Evolutionary conservation across 30 jellyfish, hydroid and myxozoan genomes (phyloP), one percentile per base, ranked within the genome.

Genomic region (Nemopilema nomurai): DNA sequence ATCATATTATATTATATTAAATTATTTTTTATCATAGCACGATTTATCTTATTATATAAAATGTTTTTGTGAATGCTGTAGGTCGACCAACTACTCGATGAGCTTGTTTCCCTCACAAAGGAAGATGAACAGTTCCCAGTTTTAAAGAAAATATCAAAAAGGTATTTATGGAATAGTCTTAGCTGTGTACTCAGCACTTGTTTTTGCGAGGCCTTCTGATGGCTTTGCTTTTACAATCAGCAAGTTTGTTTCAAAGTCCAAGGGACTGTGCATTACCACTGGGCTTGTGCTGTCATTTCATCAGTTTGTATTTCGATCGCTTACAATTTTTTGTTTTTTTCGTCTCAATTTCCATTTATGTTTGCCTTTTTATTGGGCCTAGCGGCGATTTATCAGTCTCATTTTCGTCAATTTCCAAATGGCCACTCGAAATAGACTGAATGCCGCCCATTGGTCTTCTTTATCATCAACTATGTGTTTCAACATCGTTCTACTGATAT

Each of bases 101-200:
- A 83, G n/a, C 95, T 92, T 41, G 86, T 92, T 28, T 69, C 74
- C 19, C 89, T 74, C 19, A 87, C 96, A 13, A 92, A 92, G 50
- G 98, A 92, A 92, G 98, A 92, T 57, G 98, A 82, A 21, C 98
- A 92, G 65, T 32, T 83, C 4, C 51, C 79, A 16, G 90, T 92
- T 7, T 64, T 92, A 62, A 76, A 62, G 69, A 87, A 87, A 29
- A 92, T 92, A 49, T 32, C 95, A 28, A 83, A 71, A 82, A 87
- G 93, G 98, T 87, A 74, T 1, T 20, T 28, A 63, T 63, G 4
- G 18, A 13, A 21, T 29, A 66, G 18, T n/a, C n/a, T n/a, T n/a
- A n/a, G n/a, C n/a, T n/a, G 3, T 16, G 29, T 20, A 17, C 16
- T 13, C 50, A 25, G 20, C 32, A 66, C 57, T 41, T 41, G 6